Evolutionary conservation across 1,140 invertebrate species (phyloP), one percentile per base, ranked within the genome.

Genomic region (Caenorhabditis briggsae): DNA sequence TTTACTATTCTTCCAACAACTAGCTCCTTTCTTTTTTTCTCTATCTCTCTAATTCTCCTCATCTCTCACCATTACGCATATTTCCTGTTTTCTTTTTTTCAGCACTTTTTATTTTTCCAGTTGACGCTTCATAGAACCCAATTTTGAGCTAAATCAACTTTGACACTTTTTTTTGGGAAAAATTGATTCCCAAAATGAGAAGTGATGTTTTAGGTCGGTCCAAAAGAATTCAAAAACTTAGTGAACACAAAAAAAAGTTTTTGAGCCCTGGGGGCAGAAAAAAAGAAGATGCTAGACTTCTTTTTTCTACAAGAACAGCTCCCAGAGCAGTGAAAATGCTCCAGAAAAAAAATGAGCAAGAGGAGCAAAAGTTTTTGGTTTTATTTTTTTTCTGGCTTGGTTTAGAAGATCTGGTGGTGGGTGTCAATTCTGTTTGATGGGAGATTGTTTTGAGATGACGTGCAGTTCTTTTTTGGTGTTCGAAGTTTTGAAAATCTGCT

Each of bases 211-310:
- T 53, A 16, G 50, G 64, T 5, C 59, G 25, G 23, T 12, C 23
- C 23, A 25, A 70, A 41, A 70, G 41, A 43, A 43, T 9, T 5
- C 14, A 16, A 23, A n/a, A 12, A 33, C 9, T 12, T 33, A 16
- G 64, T 43, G 16, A 70, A 70, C 20, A 43, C 12, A 70, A 53
- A 14, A 59, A 59, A 8, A 33, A 64, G 59, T 64, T 70, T 70
- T 70, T 70, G 64, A 70, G 64, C 64, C 64, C 64, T 70, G 64
- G 43, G 64, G 64, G 64, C 33, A 20, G 20, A 25, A 23, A 58
- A 58, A 58, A 58, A 58, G 56, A 58, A n/a, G 16, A 58, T 61
- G 20, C 23, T 61, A 14, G 56, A 8, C 59, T 61, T 23, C 23
- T 20, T 61, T 61, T 61, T 25, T 33, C 25, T 53, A 53, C 50